Percentiles rank a stretch among this genome's conserved stretches.
phyloP scores from a whole-genome alignment of 1,140 invertebrate genomes.

The Papilio xuthus region DNA sequence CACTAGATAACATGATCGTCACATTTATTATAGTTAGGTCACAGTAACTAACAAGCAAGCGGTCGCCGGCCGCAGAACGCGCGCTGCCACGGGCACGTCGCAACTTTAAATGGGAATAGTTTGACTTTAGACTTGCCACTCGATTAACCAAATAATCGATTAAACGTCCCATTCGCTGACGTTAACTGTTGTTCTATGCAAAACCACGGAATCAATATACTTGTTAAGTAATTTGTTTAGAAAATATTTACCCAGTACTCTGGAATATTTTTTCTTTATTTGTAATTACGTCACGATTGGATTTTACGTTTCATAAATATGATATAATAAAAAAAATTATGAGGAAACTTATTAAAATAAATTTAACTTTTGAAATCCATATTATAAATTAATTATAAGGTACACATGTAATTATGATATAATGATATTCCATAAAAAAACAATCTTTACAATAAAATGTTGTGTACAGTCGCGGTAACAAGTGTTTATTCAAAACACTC shows the following conservation, averaged over 20 bases:
- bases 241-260: too few species aligned
- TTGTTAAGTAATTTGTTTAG: background rate
- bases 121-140: conserved; percentile 35
- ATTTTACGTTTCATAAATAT: too few species aligned
- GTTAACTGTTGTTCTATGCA: conserved; percentile 26
- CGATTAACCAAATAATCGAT: conserved; percentile 37
- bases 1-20: background rate
- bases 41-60: background rate
- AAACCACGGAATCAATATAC: background rate
- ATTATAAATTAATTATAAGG: too few species aligned
- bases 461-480: background rate
- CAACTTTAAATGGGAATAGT: conserved; percentile 39
- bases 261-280: too few species aligned
- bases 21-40: background rate
- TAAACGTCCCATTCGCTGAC: conserved; percentile 33
- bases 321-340: too few species aligned
- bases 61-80: conserved; percentile 1
- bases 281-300: too few species aligned
- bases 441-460: background rate
- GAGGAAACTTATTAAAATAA: too few species aligned
- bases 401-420: too few species aligned
- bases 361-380: too few species aligned
- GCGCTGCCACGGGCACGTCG: background rate
- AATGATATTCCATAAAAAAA: too few species aligned
- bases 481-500: background rate